A percentile compares a stretch with the other conserved stretches of the same genome.
Evolutionary conservation across 2,888 invertebrate species (phyloP).

Genomic region (Rhaphigaster nebulosa): DNA sequence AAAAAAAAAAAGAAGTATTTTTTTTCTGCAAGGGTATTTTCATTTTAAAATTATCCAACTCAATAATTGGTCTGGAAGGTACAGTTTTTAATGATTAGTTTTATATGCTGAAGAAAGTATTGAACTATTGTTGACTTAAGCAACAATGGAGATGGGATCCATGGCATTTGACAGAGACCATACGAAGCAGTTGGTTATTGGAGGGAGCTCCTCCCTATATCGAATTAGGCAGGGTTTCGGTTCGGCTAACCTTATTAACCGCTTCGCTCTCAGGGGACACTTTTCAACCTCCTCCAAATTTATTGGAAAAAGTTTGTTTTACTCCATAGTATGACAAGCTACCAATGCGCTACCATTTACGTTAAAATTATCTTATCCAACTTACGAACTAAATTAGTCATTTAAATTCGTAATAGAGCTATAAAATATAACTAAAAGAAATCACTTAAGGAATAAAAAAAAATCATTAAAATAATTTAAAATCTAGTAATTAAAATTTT

Average conservation of each 20-base stretch:
- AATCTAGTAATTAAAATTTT: no score
- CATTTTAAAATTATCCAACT: not conserved
- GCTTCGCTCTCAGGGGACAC: not conserved
- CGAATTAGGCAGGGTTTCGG: conserved; percentile 12
- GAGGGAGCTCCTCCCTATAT: not conserved
- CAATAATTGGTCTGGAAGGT: not conserved
- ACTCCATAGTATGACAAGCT: not conserved
- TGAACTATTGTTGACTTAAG: not conserved
- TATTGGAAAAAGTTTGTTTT: conserved; percentile 25
- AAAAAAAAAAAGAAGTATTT: not conserved
- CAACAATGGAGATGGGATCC: not conserved
- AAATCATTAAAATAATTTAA: no score
- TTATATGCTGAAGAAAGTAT: not conserved
- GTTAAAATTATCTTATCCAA: not conserved
- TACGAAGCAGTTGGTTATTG: not conserved
- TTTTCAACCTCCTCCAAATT: conserved; percentile 16
- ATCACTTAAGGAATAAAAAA: no score
- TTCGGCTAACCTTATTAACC: conserved; percentile 38
- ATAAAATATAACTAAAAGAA: no score
- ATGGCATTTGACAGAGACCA: conserved; percentile 10
- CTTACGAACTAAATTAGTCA: not conserved
- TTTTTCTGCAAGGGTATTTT: not conserved
- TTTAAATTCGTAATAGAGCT: no score
- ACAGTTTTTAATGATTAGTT: not conserved
- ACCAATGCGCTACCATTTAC: not conserved